These are phyloP conservation scores for Gymnocephalus cernua DNA, from an alignment of 2,113 vertebrate species.

Conservation along the genomic window DNA sequence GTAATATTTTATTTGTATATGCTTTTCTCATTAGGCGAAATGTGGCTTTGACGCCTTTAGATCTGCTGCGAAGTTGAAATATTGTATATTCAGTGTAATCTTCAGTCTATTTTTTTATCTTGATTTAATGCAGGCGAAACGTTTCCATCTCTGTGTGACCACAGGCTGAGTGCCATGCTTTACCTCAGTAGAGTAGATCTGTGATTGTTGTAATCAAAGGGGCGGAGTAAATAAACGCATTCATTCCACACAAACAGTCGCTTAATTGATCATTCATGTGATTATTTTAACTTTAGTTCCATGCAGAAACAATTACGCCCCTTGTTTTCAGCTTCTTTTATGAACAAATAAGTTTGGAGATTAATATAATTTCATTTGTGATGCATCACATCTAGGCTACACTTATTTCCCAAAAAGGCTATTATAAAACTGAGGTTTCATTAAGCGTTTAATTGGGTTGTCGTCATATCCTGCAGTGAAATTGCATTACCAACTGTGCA, in stretches of 20 bases:
- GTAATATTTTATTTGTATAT: conserved; percentile 7
- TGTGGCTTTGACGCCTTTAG: not conserved
- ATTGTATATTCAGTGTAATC: not conserved
- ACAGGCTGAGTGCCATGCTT: not conserved
- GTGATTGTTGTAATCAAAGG: conserved; percentile 21
- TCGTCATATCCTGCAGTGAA: conserved; percentile 64
- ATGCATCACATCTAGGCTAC: conserved; percentile 21
- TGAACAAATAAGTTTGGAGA: not conserved
- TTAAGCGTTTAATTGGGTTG: conserved; percentile 72
- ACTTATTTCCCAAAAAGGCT: conserved; percentile 48
- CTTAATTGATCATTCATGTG: conserved; percentile 36
- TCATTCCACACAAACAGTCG: not conserved
- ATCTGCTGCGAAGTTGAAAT: not conserved
- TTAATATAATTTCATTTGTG: conserved; percentile 16
- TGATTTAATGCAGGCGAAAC: conserved; percentile 22
- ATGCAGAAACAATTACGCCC: conserved; percentile 17
- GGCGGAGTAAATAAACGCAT: conserved; percentile 22
- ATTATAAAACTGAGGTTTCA: conserved; percentile 61
- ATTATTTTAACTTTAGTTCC: conserved; percentile 8
- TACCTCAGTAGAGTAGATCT: not conserved
- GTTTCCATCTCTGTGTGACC: conserved; percentile 3
- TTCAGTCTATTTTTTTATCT: not conserved
- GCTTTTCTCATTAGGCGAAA: not conserved
- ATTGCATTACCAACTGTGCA: conserved; percentile 53
- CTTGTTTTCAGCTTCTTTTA: conserved; percentile 13